phyloP scores from a whole-genome alignment of 2,113 vertebrate species.

The Rhinichthys klamathensis region DNA sequence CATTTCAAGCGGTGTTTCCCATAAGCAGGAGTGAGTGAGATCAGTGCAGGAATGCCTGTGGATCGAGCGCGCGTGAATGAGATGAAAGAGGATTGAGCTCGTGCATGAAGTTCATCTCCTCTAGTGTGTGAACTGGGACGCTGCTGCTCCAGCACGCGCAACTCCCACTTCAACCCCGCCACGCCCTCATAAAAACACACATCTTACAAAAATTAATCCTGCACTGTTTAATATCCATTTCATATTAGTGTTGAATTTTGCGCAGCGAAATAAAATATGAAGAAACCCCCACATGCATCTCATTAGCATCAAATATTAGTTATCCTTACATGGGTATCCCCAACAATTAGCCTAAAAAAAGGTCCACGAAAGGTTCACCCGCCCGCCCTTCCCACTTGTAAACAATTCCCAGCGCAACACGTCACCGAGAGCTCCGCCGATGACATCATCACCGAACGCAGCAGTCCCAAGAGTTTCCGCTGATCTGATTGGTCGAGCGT shows the following conservation, averaged over 20 bases:
- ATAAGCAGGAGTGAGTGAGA: neutral
- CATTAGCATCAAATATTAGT: slow-evolving; percentile 14
- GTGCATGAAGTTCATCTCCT: slow-evolving; percentile 80
- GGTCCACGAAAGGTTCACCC: neutral
- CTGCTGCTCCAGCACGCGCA: slow-evolving; percentile 48
- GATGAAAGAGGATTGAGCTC: slow-evolving; percentile 66
- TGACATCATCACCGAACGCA: slow-evolving; percentile 46
- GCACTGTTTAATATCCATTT: neutral
- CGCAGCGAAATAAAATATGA: neutral
- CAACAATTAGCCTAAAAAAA: slow-evolving; percentile 7
- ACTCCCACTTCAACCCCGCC: slow-evolving; percentile 90
- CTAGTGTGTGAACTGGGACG: slow-evolving; percentile 60
- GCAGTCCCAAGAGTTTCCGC: slow-evolving; percentile 62
- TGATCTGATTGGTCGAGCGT: slow-evolving; percentile 84
- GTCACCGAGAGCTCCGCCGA: slow-evolving; percentile 24
- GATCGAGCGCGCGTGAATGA: slow-evolving; percentile 62
- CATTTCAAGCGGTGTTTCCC: neutral
- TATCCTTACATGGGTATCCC: slow-evolving; percentile 31
- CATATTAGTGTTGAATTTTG: neutral
- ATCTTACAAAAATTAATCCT: neutral
- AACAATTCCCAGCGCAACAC: slow-evolving; percentile 37
- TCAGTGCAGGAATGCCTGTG: neutral
- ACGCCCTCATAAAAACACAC: slow-evolving; percentile 78
- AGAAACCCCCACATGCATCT: neutral
- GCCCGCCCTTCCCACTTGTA: slow-evolving; percentile 41